phyloP scores from a whole-genome alignment of 2,797 vertebrate species.

The Acanthopagrus latus region DNA sequence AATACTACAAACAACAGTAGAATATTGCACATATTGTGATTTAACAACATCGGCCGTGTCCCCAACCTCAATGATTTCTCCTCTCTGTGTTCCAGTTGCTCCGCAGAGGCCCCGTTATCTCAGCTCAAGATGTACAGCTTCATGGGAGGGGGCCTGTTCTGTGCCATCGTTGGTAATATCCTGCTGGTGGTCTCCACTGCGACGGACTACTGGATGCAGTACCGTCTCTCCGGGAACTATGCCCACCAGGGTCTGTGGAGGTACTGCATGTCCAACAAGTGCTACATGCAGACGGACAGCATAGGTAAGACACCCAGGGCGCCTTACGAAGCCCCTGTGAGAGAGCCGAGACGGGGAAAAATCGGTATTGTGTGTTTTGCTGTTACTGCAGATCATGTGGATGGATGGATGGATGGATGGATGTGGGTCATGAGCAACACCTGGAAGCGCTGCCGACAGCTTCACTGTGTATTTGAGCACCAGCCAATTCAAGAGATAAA shows the following conservation, averaged over 20 bases:
- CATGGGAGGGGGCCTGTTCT: conserved; percentile 93
- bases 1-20: too few relatives aligned
- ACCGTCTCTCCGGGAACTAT: conserved; percentile 89
- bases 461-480: neutral
- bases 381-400: neutral
- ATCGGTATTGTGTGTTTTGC: neutral
- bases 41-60: neutral
- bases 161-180: conserved; percentile 91
- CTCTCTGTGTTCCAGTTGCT: conserved; percentile 46
- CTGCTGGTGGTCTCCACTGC: conserved; percentile 91
- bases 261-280: conserved; percentile 91
- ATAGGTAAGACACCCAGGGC: conserved; percentile 82
- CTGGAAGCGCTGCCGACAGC: neutral
- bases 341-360: neutral
- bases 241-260: conserved; percentile 94
- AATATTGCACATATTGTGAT: too few relatives aligned
- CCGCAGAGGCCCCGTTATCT: conserved; percentile 62
- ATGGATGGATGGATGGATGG: neutral
- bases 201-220: conserved; percentile 95
- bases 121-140: conserved; percentile 91
- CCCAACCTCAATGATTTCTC: neutral
- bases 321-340: neutral
- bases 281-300: conserved; percentile 92
- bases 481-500: neutral
- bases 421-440: neutral